A percentile compares a stretch with the other conserved stretches of the same genome.
phyloP scores from a whole-genome alignment of 2,797 vertebrate species.

The Acipenser ruthenus region DNA sequence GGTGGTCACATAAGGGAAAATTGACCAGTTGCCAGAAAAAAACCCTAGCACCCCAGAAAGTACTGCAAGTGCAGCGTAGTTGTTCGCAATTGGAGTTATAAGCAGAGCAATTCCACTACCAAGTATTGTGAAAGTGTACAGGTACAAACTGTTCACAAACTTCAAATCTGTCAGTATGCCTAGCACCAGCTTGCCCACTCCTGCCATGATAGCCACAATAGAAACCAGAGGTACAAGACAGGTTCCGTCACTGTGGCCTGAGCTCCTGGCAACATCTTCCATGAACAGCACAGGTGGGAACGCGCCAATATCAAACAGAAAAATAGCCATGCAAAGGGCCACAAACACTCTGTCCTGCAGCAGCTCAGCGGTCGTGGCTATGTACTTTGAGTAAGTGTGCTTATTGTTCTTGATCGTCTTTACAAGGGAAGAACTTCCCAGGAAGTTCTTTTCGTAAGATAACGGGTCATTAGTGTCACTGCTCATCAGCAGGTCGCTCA shows the following conservation, averaged over 20 bases:
- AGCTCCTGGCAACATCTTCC: conserved; percentile 87
- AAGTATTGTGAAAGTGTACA: conserved; percentile 78
- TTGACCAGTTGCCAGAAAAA: conserved; percentile 91
- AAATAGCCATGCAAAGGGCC: conserved; percentile 78
- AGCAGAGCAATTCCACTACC: conserved; percentile 66
- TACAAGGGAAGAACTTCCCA: conserved; percentile 37
- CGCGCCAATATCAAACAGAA: conserved; percentile 84
- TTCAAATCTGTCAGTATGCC: conserved; percentile 81
- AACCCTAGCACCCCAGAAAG: conserved; percentile 79
- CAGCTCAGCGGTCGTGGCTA: conserved; percentile 65
- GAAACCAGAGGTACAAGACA: conserved; percentile 80
- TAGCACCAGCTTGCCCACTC: conserved; percentile 80
- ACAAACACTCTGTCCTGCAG: conserved; percentile 81
- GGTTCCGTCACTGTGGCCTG: conserved; percentile 74
- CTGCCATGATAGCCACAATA: conserved; percentile 77
- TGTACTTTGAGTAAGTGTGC: conserved; percentile 73
- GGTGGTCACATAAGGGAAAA: conserved; percentile 89
- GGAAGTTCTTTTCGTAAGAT: conserved; percentile 27
- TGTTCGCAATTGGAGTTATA: conserved; percentile 78
- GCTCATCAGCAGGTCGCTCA: conserved; percentile 12
- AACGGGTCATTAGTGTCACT: conserved; percentile 39
- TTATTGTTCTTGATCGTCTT: conserved; percentile 68
- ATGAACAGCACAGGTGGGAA: conserved; percentile 86
- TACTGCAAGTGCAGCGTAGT: conserved; percentile 71
- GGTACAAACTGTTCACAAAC: conserved; percentile 82